Conservation (phyloP, 2,888 invertebrate genomes). For the Tricholauxania praeusta region DNA sequence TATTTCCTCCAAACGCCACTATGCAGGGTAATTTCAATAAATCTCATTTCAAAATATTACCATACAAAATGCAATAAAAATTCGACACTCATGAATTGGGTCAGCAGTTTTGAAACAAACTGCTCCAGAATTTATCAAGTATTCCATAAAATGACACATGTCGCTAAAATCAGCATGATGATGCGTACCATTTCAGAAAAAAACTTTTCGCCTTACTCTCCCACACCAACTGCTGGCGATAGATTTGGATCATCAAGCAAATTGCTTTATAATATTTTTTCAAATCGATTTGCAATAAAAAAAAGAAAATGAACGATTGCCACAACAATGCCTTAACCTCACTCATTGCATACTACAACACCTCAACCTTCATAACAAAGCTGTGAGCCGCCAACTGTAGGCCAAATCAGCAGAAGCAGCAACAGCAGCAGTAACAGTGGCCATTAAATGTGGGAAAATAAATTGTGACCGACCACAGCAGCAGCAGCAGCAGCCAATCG, state of each 20-base stretch:
- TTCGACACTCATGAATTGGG: constrained; percentile 2
- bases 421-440: background rate
- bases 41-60: constrained; percentile 35
- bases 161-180: constrained; percentile 12
- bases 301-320: constrained; percentile 27
- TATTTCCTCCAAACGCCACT: background rate
- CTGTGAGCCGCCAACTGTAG: background rate
- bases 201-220: background rate
- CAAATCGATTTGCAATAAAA: constrained; percentile 63
- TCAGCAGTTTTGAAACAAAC: background rate
- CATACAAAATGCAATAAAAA: constrained; percentile 2
- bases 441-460: constrained; percentile 29
- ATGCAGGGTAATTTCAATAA: constrained; percentile 32
- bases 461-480: background rate
- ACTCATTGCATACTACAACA: background rate
- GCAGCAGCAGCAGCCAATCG: constrained; percentile 9
- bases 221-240: background rate
- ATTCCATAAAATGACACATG: constrained; percentile 26
- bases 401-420: background rate
- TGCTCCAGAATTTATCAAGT: no score
- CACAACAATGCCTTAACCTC: constrained; percentile 3
- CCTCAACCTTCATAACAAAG: no score
- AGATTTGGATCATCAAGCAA: constrained; percentile 14
- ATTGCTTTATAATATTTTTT: constrained; percentile 43
- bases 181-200: background rate